Evolutionary conservation across 1,140 invertebrate species (phyloP), one percentile per base, ranked within the genome.

Genomic region (Diabrotica virgifera): DNA sequence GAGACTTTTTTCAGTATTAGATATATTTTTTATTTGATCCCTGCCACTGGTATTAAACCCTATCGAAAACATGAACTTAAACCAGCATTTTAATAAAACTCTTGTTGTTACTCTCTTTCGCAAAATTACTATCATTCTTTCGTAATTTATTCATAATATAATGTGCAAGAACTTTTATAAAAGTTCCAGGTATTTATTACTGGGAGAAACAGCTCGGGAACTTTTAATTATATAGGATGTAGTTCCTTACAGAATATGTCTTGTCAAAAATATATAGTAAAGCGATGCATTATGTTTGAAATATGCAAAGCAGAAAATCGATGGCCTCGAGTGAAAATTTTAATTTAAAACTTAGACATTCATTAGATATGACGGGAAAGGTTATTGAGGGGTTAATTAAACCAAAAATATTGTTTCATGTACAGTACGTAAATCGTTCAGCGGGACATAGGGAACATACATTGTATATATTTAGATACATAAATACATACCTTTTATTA

Each of bases 241-340:
- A 62, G 52, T 66, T 62, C 52, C 59, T 52, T 13, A 66, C 59
- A 60, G 61, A 61, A 65, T 61, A 59, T 36, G 54, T 52, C 52
- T 38, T 52, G 62, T 65, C 63, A 64, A 64, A 58, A 58, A 64
- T 67, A 63, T 56, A 52, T 56, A 37, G 11, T 53, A 54, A 62
- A 52, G 61, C 66, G 24, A 67, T 64, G 54, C 54, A 67, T 67
- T 67, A 67, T 59, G 40, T 67, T 67, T 64, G 62, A 64, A 36
- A 14, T 67, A 67, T 67, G 59, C 59, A 53, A 62, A 63, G 56
- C 64, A 66, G 54, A 69, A 69, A 69, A 63, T 66, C 59, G 60
- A 69, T 56, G 57, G 24, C 66, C 67, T 61, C 64, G 38, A 70
- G 70, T 71, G 61, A 71, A 69, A 66, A 68, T 68, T 70, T 70